A percentile compares a stretch with the other conserved stretches of the same genome.
These are phyloP conservation scores for Arrhopalites spinosus DNA, from an alignment of 2,888 invertebrate genomes.

Conservation along the genomic window DNA sequence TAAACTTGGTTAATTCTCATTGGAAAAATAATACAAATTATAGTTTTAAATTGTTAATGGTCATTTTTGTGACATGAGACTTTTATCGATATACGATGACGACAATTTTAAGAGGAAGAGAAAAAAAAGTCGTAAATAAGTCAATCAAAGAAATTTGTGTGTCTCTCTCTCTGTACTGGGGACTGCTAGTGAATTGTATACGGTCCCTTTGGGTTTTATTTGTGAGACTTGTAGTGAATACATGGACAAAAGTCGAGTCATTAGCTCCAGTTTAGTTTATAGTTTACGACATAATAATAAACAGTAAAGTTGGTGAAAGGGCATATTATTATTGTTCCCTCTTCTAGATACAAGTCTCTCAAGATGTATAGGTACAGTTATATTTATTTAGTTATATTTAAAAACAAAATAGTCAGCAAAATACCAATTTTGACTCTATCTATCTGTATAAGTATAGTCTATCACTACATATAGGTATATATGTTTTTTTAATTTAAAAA, in stretches of 20 bases:
- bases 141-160: constrained; percentile 31
- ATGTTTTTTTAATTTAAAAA: too few relatives aligned
- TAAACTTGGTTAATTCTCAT: too few relatives aligned
- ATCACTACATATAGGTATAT: background rate
- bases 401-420: background rate
- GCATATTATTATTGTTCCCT: background rate
- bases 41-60: too few relatives aligned
- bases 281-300: constrained; percentile 1
- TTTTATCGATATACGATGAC: background rate
- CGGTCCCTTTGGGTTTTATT: background rate
- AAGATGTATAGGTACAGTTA: background rate
- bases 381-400: background rate
- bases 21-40: too few relatives aligned
- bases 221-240: constrained; percentile 1
- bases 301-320: background rate
- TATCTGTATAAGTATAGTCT: too few relatives aligned
- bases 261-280: constrained; percentile 15
- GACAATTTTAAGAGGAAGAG: background rate
- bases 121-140: constrained; percentile 41
- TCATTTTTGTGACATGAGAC: too few relatives aligned
- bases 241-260: constrained; percentile 3
- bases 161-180: background rate
- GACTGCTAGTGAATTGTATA: background rate
- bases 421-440: too few relatives aligned
- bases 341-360: too few relatives aligned